Evolutionary conservation across 2,797 vertebrate genomes (phyloP).

Genomic region (Gallinago stenura): DNA sequence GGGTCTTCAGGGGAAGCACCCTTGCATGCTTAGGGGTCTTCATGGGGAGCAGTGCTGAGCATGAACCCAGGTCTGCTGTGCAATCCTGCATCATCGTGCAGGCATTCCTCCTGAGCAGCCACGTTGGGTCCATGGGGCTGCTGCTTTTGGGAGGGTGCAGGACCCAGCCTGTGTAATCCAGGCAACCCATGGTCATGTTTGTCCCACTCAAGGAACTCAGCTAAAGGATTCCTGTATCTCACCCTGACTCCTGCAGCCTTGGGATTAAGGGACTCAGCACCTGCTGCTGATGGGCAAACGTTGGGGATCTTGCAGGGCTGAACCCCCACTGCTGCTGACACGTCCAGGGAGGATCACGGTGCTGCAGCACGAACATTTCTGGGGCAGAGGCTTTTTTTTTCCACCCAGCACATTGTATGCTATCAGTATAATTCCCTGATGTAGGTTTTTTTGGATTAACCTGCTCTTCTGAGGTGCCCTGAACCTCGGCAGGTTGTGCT

Average conservation of each 20-base stretch:
- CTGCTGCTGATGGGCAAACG: neutral
- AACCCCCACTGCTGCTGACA: neutral
- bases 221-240: neutral
- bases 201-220: neutral
- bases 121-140: rapidly evolving
- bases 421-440: rapidly evolving
- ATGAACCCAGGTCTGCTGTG: rapidly evolving
- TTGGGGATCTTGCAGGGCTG: neutral
- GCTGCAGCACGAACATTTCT: neutral
- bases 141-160: neutral
- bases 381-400: neutral
- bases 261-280: neutral
- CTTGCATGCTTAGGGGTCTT: rapidly evolving
- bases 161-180: neutral
- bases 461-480: neutral
- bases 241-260: neutral
- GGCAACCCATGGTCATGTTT: neutral
- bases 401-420: neutral
- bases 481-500: neutral
- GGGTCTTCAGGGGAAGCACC: neutral
- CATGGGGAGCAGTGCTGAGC: neutral
- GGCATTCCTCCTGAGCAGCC: neutral
- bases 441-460: neutral
- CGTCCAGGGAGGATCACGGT: rapidly evolving
- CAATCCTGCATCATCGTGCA: rapidly evolving